Conservation (phyloP, 2,113 vertebrate genomes). For the Cavia aperea region DNA sequence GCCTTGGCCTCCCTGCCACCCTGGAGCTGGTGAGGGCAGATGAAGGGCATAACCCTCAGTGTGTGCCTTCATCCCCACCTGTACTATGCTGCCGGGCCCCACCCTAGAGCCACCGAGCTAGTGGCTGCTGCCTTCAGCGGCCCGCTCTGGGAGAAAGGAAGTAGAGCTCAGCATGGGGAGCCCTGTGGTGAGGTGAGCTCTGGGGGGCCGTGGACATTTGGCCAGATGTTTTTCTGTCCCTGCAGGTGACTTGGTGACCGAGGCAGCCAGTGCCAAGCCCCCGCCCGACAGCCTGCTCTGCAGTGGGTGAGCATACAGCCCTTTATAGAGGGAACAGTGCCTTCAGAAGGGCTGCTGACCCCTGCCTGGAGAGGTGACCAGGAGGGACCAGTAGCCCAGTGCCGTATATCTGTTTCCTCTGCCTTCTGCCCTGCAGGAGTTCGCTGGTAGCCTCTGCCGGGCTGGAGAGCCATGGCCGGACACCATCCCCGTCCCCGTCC, state of each 20-base stretch:
- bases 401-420: not conserved
- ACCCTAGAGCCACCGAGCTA: not conserved
- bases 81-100: rapidly evolving
- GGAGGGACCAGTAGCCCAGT: not conserved
- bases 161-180: not conserved
- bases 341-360: not conserved
- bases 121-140: not conserved
- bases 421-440: slow-evolving; percentile 69
- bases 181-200: not conserved
- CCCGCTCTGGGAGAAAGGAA: not conserved
- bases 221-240: not conserved
- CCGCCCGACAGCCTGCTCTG: slow-evolving; percentile 85
- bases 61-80: not conserved
- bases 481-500: slow-evolving; percentile 79
- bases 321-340: too few species aligned
- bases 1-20: not conserved
- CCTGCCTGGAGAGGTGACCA: too few species aligned
- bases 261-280: slow-evolving; percentile 78
- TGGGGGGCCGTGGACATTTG: not conserved
- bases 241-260: slow-evolving; percentile 84
- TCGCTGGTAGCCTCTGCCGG: slow-evolving; percentile 79
- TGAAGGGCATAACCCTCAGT: rapidly evolving
- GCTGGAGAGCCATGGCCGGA: slow-evolving; percentile 82
- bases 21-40: not conserved
- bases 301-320: slow-evolving; percentile 82